These are phyloP conservation scores for Heterodera carotae DNA, from an alignment of 1,140 invertebrate species.

Conservation along the genomic window DNA sequence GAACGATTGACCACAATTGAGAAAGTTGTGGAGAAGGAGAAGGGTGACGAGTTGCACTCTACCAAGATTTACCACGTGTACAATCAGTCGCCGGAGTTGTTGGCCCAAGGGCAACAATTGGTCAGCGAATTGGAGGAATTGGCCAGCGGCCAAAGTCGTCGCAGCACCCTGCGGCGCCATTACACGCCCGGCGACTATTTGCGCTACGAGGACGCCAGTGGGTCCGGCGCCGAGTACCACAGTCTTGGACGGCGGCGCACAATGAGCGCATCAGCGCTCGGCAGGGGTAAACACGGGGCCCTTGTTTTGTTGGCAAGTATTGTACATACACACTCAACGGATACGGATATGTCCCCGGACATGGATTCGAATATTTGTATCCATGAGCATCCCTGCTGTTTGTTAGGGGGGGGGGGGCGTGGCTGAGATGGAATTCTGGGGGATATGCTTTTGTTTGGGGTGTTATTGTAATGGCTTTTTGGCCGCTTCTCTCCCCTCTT, in stretches of 20 bases:
- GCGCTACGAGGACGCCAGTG: constrained; percentile 54
- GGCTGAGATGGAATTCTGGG: background rate
- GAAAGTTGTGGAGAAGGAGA: constrained; percentile 55
- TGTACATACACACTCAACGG: too few species aligned
- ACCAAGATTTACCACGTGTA: constrained; percentile 66
- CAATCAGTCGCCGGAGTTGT: constrained; percentile 47
- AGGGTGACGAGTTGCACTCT: constrained; percentile 64
- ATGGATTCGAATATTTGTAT: too few species aligned
- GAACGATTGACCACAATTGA: constrained; percentile 61
- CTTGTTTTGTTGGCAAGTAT: too few species aligned
- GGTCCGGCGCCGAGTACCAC: constrained; percentile 55
- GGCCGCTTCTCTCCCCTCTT: background rate
- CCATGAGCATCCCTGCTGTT: too few species aligned
- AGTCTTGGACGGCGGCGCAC: constrained; percentile 59
- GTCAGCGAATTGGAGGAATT: constrained; percentile 60
- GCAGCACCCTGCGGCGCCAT: constrained; percentile 62
- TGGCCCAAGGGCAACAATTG: constrained; percentile 48
- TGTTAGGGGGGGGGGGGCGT: background rate
- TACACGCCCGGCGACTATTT: constrained; percentile 65
- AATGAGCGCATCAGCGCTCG: constrained; percentile 63
- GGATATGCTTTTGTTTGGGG: constrained; percentile 4
- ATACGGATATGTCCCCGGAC: too few species aligned
- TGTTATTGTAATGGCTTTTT: too few species aligned
- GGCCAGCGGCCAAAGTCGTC: constrained; percentile 52
- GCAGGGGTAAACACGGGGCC: constrained; percentile 53